Percentiles rank a stretch among this genome's conserved stretches.
phyloP scores from a whole-genome alignment of 1,140 invertebrate species.

The Conus betulinus region DNA sequence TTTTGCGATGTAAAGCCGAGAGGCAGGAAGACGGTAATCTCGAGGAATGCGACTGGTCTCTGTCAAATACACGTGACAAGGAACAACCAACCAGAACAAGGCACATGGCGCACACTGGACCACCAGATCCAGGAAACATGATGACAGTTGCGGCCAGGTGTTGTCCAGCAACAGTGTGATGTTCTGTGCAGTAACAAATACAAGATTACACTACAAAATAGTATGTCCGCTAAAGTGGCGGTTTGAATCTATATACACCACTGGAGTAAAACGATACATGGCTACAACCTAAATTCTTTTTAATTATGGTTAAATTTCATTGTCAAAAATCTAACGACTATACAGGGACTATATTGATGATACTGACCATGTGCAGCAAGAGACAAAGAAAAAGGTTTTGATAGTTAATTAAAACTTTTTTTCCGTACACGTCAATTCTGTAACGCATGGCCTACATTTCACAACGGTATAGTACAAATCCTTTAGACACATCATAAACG shows the following conservation, averaged over 20 bases:
- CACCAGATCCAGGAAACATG: slow-evolving; percentile 30
- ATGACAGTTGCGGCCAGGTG: slow-evolving; percentile 34
- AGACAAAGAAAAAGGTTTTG: not conserved
- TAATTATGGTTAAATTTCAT: not conserved
- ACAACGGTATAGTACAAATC: not conserved
- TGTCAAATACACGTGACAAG: slow-evolving; percentile 27
- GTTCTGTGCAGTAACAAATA: slow-evolving; percentile 11
- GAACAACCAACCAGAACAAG: slow-evolving; percentile 20
- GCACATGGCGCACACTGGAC: slow-evolving; percentile 15
- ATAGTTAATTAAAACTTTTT: not conserved
- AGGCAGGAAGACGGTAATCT: not conserved
- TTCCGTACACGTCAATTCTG: not conserved
- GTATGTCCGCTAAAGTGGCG: not conserved
- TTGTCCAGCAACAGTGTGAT: slow-evolving; percentile 13
- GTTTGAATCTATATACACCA: not conserved
- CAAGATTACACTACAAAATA: not conserved
- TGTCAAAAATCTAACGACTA: not conserved
- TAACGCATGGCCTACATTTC: not conserved
- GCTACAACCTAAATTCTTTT: not conserved
- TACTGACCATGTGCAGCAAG: not conserved
- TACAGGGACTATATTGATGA: not conserved
- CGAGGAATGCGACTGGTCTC: not conserved
- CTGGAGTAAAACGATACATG: not conserved
- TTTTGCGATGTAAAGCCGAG: not conserved
- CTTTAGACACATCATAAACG: not conserved